Conservation (phyloP, 2,113 vertebrate genomes). For the Poecile atricapillus region DNA sequence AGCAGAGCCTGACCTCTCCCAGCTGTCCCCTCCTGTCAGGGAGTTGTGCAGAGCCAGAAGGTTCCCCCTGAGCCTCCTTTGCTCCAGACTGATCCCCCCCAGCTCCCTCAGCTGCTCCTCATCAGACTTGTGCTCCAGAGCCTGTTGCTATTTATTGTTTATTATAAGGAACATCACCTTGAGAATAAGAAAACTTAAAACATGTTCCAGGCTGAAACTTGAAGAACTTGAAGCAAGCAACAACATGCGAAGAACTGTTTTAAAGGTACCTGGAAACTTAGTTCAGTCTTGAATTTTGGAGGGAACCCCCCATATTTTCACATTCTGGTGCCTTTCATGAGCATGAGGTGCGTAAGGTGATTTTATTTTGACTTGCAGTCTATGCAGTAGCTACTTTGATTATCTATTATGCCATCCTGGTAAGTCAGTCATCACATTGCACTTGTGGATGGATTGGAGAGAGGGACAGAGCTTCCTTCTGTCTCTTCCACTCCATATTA, state of each 20-base stretch:
- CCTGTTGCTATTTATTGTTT: neutral
- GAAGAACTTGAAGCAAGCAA: neutral
- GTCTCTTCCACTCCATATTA: neutral
- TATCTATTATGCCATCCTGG: neutral
- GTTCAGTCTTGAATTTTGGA: neutral
- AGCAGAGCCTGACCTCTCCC: neutral
- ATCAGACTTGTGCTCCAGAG: neutral
- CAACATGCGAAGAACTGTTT: accelerated
- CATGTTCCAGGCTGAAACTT: neutral
- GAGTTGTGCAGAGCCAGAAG: neutral
- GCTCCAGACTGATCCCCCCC: neutral
- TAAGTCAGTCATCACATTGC: neutral
- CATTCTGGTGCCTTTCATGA: neutral
- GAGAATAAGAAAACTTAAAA: neutral
- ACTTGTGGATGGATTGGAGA: neutral
- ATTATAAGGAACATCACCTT: neutral
- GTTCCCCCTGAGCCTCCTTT: neutral
- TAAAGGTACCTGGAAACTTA: neutral
- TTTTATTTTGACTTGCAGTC: neutral
- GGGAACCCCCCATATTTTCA: neutral
- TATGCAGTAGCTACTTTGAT: neutral
- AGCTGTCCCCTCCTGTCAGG: accelerated
- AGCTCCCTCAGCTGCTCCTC: neutral
- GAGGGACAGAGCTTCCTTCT: neutral
- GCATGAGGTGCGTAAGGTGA: neutral